These are phyloP conservation scores for Oryctes rhinoceros DNA, from an alignment of 1,140 invertebrate genomes.

Conservation along the genomic window DNA sequence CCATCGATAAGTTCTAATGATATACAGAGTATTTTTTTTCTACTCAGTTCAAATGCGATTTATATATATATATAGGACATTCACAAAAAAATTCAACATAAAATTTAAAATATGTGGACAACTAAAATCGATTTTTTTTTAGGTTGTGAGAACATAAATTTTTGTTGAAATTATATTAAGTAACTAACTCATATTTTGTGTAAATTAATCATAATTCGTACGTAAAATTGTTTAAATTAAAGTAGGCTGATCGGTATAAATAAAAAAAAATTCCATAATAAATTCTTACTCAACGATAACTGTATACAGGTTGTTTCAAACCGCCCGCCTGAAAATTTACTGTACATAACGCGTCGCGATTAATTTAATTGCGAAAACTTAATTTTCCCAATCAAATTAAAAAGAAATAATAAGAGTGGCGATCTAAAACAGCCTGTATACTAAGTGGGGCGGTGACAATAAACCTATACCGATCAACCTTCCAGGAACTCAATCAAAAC, in stretches of 20 bases:
- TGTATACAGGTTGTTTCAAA: no score
- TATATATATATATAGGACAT: not conserved
- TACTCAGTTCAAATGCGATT: not conserved
- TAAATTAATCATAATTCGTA: constrained; percentile 27
- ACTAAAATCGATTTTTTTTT: not conserved
- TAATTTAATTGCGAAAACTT: no score
- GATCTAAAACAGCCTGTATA: no score
- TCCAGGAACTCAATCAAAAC: no score
- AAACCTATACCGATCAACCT: no score
- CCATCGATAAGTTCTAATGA: not conserved
- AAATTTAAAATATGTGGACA: not conserved
- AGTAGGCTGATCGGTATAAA: not conserved
- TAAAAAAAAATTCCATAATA: no score
- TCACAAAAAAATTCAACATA: not conserved
- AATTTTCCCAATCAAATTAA: no score
- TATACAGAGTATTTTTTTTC: not conserved
- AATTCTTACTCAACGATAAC: no score
- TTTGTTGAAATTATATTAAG: not conserved
- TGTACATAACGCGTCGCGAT: no score
- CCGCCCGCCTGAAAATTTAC: no score
- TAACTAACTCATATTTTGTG: constrained; percentile 6
- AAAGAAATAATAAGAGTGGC: no score
- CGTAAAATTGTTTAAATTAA: constrained; percentile 17
- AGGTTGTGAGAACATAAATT: not conserved
- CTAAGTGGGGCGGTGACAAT: no score